Base-by-base conservation (phyloP, 2,888 invertebrate species). In the Ceriagrion tenellum region DNA sequence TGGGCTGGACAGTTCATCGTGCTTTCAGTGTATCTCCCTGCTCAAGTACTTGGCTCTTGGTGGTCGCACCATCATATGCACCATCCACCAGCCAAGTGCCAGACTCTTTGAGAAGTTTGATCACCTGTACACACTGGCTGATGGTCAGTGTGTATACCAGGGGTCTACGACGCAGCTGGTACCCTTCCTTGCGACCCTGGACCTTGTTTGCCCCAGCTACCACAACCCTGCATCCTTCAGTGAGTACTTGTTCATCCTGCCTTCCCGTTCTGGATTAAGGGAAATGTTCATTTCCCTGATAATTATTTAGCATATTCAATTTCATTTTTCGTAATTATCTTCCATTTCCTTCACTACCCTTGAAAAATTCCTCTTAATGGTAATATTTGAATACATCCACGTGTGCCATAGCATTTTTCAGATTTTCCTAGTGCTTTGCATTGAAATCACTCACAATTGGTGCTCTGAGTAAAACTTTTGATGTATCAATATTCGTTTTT, bases 211-310 rank as follows among this genome's bases (percentile, higher is more conserved):
- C 96, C 99, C 99, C 0, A 98, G 99, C 95, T 99, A 99, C 97
- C 99, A 99, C 97, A 99, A 99, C 97, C 99, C 99, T 0, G 99
- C 99, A 13, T 99, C 99, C 95, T 99, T 99, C 97, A 98, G 98
- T 98, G 96, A 97, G 97, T 96, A 88, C 3, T 56, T 13, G 47
- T 47, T 47, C 8, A 8, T 47, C 47, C 8, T 47, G 47, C 47
- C 47, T 47, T 47, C 2, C 47, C 2, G 47, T 47, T 47, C 47
- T 4, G 47, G 47, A 47, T 47, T 8, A 47, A 47, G 8, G 47
- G 47, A 47, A 47, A 47, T 47, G 47, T 8, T 47, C 8, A 47
- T 47, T 47, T 47, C 47, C 8, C 47, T 47, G 47, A 8, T 47
- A 47, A 47, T 47, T 47, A 47, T 47, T 47, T 47, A 47, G 4